Evolutionary conservation across 2,888 invertebrate genomes (phyloP).

Genomic region (Phortica okadai): DNA sequence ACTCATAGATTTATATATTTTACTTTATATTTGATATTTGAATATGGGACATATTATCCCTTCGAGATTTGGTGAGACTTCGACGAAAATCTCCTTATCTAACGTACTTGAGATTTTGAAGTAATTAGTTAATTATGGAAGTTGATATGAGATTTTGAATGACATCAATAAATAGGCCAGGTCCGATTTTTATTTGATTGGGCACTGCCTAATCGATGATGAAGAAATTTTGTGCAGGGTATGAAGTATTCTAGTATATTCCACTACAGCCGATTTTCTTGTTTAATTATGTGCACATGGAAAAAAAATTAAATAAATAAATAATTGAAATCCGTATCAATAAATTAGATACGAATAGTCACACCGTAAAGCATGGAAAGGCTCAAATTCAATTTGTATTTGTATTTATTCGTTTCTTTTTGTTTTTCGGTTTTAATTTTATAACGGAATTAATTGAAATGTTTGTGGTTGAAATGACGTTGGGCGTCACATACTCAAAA

Average conservation of each 20-base stretch:
- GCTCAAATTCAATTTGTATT: background rate
- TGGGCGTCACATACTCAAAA: constrained; percentile 47
- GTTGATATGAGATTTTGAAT: too few species aligned
- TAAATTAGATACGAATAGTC: background rate
- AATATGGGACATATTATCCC: too few species aligned
- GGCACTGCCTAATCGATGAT: too few species aligned
- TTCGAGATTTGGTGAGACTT: too few species aligned
- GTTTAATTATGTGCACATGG: constrained; percentile 62
- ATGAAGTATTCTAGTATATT: constrained; percentile 63
- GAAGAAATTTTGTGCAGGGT: too few species aligned
- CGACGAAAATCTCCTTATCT: too few species aligned
- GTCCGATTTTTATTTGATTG: too few species aligned
- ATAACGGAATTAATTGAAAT: constrained; percentile 17
- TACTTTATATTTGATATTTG: too few species aligned
- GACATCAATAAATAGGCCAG: too few species aligned
- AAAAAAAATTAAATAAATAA: constrained; percentile 35
- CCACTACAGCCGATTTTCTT: constrained; percentile 50
- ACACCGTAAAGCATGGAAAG: background rate
- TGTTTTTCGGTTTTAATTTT: background rate
- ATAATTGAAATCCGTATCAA: background rate
- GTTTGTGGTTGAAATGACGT: background rate
- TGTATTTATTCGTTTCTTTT: constrained; percentile 1
- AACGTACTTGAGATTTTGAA: constrained; percentile 49
- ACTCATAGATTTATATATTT: too few species aligned
- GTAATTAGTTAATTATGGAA: constrained; percentile 33